These are phyloP conservation scores for Oreocharis arfaki DNA, from an alignment of 2,113 vertebrate genomes.

Conservation along the genomic window DNA sequence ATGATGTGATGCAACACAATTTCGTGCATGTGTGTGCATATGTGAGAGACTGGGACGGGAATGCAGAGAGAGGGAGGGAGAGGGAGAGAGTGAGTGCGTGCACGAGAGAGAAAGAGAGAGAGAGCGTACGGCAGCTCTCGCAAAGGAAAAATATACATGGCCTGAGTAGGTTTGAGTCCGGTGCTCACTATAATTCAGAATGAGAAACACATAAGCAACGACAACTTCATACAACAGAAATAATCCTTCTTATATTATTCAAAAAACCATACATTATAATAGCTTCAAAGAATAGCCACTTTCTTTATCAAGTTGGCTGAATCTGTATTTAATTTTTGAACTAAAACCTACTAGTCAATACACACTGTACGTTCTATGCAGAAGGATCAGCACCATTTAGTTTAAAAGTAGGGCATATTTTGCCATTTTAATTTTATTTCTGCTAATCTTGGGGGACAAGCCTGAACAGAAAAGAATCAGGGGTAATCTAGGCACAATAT, in stretches of 20 bases:
- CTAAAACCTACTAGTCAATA: not conserved
- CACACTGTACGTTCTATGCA: not conserved
- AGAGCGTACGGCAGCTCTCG: fast-evolving
- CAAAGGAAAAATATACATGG: not conserved
- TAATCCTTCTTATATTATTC: not conserved
- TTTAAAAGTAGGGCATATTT: not conserved
- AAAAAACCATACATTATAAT: not conserved
- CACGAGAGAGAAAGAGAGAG: not conserved
- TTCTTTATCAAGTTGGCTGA: not conserved
- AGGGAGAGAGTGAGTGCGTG: not conserved
- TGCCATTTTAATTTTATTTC: slow-evolving; percentile 9
- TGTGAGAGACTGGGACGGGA: not conserved
- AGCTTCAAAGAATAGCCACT: not conserved
- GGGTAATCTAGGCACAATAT: not conserved
- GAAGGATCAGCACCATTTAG: not conserved
- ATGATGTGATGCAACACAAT: slow-evolving; percentile 1
- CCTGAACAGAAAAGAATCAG: not conserved
- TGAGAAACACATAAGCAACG: not conserved
- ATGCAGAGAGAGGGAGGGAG: not conserved
- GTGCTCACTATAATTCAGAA: not conserved
- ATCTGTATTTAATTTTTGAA: not conserved
- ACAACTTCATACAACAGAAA: not conserved
- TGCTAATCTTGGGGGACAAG: not conserved
- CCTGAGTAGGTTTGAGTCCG: not conserved
- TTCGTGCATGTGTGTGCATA: not conserved